Conservation (phyloP, 1,140 invertebrate genomes). For the Caenorhabditis elegans region WBcel235 BX284603.4:9863501-9864000, state of each 20-base stretch:
- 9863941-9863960: too few species aligned
- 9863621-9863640: not conserved
- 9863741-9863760: not conserved
- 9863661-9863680: slow-evolving; percentile 5
- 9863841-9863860: too few species aligned
- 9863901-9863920: too few species aligned
- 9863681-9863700: slow-evolving; percentile 7
- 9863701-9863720: not conserved
- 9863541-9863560: not conserved
- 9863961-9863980: too few species aligned
- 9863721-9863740: slow-evolving; percentile 1
- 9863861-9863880: too few species aligned
- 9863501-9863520: not conserved
- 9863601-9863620: not conserved
- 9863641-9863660: not conserved
- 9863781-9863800: slow-evolving; percentile 30
- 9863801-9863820: slow-evolving; percentile 9
- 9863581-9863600: not conserved
- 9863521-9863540: not conserved
- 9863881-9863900: too few species aligned
- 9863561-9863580: not conserved
- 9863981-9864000: too few species aligned
- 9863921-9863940: too few species aligned
- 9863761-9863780: not conserved
- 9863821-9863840: not conserved